Conservation (phyloP, 92 coral and sea anemone species). For the Virgularia gustaviana region DNA sequence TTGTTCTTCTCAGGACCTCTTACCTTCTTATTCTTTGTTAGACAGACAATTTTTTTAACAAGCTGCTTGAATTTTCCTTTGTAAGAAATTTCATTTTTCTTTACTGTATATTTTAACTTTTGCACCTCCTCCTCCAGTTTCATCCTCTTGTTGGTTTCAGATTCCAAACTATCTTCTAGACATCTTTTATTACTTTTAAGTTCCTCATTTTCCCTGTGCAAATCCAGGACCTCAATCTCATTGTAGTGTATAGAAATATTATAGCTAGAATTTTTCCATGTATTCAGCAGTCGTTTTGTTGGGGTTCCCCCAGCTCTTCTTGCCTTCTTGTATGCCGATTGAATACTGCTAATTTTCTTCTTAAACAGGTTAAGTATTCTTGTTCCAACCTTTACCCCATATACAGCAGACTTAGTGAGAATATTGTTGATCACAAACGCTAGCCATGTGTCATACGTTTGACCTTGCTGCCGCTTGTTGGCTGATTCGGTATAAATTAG, state of each 20-base stretch:
- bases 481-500: background rate
- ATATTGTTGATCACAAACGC: slow-evolving; percentile 40
- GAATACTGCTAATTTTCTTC: slow-evolving; percentile 18
- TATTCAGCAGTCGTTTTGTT: slow-evolving; percentile 28
- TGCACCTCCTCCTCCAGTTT: too few relatives aligned
- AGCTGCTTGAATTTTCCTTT: too few relatives aligned
- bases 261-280: slow-evolving; percentile 43
- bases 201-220: background rate
- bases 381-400: slow-evolving; percentile 32
- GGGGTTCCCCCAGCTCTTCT: slow-evolving; percentile 37
- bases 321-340: slow-evolving; percentile 30
- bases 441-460: slow-evolving; percentile 25
- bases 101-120: too few relatives aligned
- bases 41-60: too few relatives aligned
- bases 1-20: too few relatives aligned
- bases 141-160: background rate
- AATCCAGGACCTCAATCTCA: slow-evolving; percentile 18
- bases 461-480: slow-evolving; percentile 16
- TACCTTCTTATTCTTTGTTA: too few relatives aligned
- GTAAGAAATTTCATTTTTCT: too few relatives aligned
- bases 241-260: slow-evolving; percentile 5
- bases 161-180: background rate
- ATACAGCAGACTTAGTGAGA: slow-evolving; percentile 43
- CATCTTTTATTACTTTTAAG: slow-evolving; percentile 12
- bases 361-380: slow-evolving; percentile 19